Percentiles rank a stretch among this genome's conserved stretches.
Evolutionary conservation across 64 coral and sea anemone species (phyloP).

Genomic region (Montipora cactus): DNA sequence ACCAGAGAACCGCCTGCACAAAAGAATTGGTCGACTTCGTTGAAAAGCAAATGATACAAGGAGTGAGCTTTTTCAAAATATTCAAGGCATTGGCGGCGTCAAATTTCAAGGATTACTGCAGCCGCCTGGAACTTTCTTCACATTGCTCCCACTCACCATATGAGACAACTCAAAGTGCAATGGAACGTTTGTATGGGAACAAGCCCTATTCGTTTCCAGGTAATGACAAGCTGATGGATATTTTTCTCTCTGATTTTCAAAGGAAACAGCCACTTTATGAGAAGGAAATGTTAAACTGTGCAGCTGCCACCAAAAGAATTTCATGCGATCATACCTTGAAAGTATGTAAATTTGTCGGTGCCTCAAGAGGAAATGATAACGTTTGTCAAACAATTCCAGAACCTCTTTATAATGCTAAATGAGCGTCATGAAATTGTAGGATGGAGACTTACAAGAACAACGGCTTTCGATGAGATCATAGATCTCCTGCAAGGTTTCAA

Average conservation of each 20-base stretch:
- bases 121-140: background rate
- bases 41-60: slow-evolving; percentile 17
- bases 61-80: slow-evolving; percentile 34
- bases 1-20: background rate
- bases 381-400: slow-evolving; percentile 57
- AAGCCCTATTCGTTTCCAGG: slow-evolving; percentile 42
- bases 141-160: no score
- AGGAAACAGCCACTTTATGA: slow-evolving; percentile 3
- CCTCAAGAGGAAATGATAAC: background rate
- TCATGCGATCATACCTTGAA: slow-evolving; percentile 77
- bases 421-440: slow-evolving; percentile 36
- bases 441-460: slow-evolving; percentile 46
- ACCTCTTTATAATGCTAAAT: slow-evolving; percentile 73
- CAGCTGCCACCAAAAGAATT: background rate
- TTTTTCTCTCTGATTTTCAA: slow-evolving; percentile 58
- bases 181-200: slow-evolving; percentile 17
- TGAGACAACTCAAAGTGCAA: no score
- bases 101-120: slow-evolving; percentile 45
- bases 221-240: slow-evolving; percentile 49
- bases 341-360: slow-evolving; percentile 68
- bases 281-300: background rate
- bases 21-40: background rate
- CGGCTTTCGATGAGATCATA: slow-evolving; percentile 55
- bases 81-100: slow-evolving; percentile 17
- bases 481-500: slow-evolving; percentile 54